Base-by-base conservation (phyloP, 2,797 vertebrate species). In the Gallinago stenura region DNA sequence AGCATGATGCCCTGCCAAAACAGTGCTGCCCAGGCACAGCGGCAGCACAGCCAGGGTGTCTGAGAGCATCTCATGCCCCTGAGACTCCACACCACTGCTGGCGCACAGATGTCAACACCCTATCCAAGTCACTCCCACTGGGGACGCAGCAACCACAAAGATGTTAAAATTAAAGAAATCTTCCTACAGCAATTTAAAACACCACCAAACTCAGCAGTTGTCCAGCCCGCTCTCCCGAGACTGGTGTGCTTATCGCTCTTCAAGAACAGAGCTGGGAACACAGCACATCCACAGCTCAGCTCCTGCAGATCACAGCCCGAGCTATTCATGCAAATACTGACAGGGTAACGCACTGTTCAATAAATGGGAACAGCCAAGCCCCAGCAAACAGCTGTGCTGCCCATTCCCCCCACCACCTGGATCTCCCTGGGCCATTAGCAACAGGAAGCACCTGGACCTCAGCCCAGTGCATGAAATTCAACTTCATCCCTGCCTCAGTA, bases 391-490 rank as follows among this genome's bases (percentile, higher is more conserved):
- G 65, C 65, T 90, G 77, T 6, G 33, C 84, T 92, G 68, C 39
- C 48, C 35, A 33, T 37, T 76, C 50, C 35, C 22, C 35, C 43
- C 61, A 83, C 9, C 79, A 83, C 15, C 6, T 9, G 2, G 6
- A 57, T 65, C 77, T 88, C 66, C 73, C 75, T 0, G 0, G 56
- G 15, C 54, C 54, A 72, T 79, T 39, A 82, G 80, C 54, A 79
- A 89, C 28, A 82, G 88, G 80, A 95, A 90, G 17, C 83, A 91
- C 48, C 72, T 83, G 77, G 48, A 86, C 66, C 19, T 75, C 20
- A 50, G 9, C 56, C 53, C 57, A 87, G 61, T 2, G 0, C 35
- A 28, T 5, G 25, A 91, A 89, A 95, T 80, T 83, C 68, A 80
- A 53, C 30, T 56, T 83, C 17, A 1, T 35, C 33, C 15, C 70